Base-by-base conservation (phyloP, 2,888 invertebrate genomes). In the Rhimphoctona megacephalus region DNA sequence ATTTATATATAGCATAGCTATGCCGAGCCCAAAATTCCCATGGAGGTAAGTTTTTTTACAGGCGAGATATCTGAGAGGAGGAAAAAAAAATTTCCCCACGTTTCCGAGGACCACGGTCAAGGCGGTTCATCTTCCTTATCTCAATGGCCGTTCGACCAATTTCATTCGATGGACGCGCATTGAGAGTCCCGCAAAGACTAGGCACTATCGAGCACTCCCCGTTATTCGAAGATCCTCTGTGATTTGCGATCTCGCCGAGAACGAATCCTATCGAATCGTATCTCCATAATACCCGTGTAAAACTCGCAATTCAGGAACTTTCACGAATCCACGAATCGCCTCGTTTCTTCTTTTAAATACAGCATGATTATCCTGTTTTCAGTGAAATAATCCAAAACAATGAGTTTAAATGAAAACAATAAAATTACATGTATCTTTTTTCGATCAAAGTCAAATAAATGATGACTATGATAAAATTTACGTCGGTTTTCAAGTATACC, bases 91-190 rank as follows among this genome's bases (percentile, higher is more conserved):
- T 81, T 73, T 69, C 25, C 43, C 36, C 61, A 43, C 78, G 72
- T 70, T 69, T 72, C 46, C 49, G 61, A 69, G 69, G 22, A 77
- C 78, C 36, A 74, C 73, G 86, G 84, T 86, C 84, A 86, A 79
- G 78, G 64, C 84, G 81, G 69, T 86, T 86, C 81, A 86, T 86
- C 86, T 86, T 86, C 81, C 86, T 86, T 86, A 86, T 86, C 86
- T 86, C 81, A 86, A 86, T 86, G 78, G 84, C 36, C 78, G 78
- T 81, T 76, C 78, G 84, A 49, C 69, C 81, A 84, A 82, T 84
- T 84, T 80, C 84, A 81, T 86, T 84, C 81, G 78, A 79, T 54
- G 78, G 81, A 84, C 81, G 78, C 78, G 69, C 81, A 82, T 74
- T 81, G 84, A 86, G 81, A 74, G 84, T 76, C 73, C 52, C 83